A percentile compares a stretch with the other conserved stretches of the same genome.
Evolutionary conservation across 2,113 vertebrate species (phyloP).

Genomic region (Beaufortia kweichowensis): DNA sequence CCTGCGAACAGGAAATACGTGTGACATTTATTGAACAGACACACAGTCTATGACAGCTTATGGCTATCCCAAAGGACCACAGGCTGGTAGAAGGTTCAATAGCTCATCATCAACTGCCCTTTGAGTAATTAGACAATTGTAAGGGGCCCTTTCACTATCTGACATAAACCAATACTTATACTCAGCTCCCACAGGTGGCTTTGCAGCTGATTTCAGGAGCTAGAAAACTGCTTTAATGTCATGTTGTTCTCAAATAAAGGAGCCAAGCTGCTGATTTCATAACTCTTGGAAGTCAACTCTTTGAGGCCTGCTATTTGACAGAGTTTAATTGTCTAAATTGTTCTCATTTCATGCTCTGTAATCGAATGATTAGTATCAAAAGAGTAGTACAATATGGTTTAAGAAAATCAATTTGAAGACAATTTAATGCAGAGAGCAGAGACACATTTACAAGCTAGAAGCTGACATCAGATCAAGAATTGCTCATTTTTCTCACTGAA

Average conservation of each 20-base stretch:
- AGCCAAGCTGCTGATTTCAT: conserved; percentile 36
- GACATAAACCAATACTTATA: conserved; percentile 64
- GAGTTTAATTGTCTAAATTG: conserved; percentile 50
- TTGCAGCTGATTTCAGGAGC: conserved; percentile 28
- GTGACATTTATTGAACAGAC: conserved; percentile 63
- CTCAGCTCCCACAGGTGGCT: conserved; percentile 46
- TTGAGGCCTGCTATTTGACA: conserved; percentile 39
- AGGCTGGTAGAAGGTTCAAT: conserved; percentile 70
- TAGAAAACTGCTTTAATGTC: conserved; percentile 51
- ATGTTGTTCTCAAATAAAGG: conserved; percentile 56
- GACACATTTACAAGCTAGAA: background rate
- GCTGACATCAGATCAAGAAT: background rate
- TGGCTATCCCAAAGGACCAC: conserved; percentile 65
- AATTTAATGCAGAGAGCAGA: background rate
- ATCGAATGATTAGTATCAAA: conserved; percentile 9
- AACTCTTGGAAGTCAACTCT: conserved; percentile 6
- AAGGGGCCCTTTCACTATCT: conserved; percentile 67
- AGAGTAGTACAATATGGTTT: background rate
- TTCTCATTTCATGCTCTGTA: conserved; percentile 43
- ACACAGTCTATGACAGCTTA: conserved; percentile 60
- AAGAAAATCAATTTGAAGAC: background rate
- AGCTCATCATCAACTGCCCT: conserved; percentile 76
- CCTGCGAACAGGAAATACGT: conserved; percentile 65
- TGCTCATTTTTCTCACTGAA: conserved; percentile 1
- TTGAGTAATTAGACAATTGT: conserved; percentile 73